Evolutionary conservation across 2,113 vertebrate genomes (phyloP).

Genomic region (Ochotona princeps): DNA sequence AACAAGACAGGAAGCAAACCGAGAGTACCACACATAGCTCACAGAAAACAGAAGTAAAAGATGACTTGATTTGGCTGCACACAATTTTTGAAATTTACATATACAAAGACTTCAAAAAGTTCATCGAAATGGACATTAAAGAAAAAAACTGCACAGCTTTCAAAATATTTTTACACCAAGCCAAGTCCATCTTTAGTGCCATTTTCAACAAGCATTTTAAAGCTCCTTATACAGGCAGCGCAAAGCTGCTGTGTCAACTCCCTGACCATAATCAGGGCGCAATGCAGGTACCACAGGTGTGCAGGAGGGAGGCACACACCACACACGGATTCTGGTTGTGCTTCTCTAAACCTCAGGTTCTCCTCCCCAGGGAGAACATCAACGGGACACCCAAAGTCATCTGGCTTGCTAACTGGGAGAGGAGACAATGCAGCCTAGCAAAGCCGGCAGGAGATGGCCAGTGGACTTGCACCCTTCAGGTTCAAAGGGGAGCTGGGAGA

Average conservation of each 20-base stretch:
- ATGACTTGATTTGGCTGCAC: no score
- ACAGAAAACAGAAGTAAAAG: no score
- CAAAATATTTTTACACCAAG: no score
- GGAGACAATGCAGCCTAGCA: background rate
- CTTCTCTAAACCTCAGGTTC: constrained; percentile 3
- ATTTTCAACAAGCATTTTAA: no score
- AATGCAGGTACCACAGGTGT: background rate
- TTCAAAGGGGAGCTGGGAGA: background rate
- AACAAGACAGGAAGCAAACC: background rate
- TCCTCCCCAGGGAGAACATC: background rate
- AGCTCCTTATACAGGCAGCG: background rate
- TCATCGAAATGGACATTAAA: no score
- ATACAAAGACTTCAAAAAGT: no score
- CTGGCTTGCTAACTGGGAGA: background rate
- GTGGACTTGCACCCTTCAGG: background rate
- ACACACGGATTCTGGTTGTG: background rate
- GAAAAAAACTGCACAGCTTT: no score
- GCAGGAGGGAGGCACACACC: background rate
- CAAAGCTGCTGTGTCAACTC: background rate
- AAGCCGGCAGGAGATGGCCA: background rate
- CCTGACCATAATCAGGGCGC: background rate
- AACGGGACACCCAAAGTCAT: background rate
- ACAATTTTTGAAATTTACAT: no score
- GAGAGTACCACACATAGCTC: no score
- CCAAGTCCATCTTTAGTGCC: no score